phyloP scores from a whole-genome alignment of 2,113 vertebrate species.

The Toxostoma redivivum region DNA sequence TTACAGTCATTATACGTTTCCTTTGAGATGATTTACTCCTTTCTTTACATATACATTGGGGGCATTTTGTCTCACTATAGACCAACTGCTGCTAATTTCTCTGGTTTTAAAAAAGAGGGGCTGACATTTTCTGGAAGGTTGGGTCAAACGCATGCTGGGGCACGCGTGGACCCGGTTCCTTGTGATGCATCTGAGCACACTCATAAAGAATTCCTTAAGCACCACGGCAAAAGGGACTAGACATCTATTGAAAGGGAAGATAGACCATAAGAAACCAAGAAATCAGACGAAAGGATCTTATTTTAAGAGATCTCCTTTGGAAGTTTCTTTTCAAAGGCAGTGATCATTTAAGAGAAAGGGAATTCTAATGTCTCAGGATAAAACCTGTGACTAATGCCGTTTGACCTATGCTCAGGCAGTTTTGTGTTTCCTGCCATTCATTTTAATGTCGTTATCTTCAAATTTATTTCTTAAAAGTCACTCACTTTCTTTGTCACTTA shows the following conservation, averaged over 20 bases:
- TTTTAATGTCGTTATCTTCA: conserved; percentile 79
- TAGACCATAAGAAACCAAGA: conserved; percentile 67
- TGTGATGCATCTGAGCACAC: conserved; percentile 23
- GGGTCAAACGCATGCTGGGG: conserved; percentile 73
- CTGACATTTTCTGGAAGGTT: conserved; percentile 55
- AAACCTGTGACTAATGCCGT: conserved; percentile 88
- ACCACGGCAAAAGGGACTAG: conserved; percentile 53
- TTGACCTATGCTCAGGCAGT: conserved; percentile 76
- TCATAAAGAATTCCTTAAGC: conserved; percentile 62
- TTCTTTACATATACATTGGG: not conserved
- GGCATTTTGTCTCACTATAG: conserved; percentile 23
- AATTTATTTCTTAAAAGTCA: conserved; percentile 77
- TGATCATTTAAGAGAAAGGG: conserved; percentile 57
- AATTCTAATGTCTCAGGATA: conserved; percentile 67
- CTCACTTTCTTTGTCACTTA: conserved; percentile 4
- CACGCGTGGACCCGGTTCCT: conserved; percentile 74
- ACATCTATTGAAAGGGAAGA: conserved; percentile 61
- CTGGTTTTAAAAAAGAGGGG: conserved; percentile 37
- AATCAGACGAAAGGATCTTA: conserved; percentile 73
- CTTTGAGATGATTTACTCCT: conserved; percentile 11
- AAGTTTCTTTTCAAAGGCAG: conserved; percentile 70
- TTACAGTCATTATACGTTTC: conserved; percentile 9
- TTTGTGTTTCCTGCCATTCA: conserved; percentile 80
- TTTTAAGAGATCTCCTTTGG: conserved; percentile 73
- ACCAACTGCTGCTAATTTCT: conserved; percentile 62